Base-by-base conservation (phyloP, 2,113 vertebrate species). In the Emydocephalus ijimae region DNA sequence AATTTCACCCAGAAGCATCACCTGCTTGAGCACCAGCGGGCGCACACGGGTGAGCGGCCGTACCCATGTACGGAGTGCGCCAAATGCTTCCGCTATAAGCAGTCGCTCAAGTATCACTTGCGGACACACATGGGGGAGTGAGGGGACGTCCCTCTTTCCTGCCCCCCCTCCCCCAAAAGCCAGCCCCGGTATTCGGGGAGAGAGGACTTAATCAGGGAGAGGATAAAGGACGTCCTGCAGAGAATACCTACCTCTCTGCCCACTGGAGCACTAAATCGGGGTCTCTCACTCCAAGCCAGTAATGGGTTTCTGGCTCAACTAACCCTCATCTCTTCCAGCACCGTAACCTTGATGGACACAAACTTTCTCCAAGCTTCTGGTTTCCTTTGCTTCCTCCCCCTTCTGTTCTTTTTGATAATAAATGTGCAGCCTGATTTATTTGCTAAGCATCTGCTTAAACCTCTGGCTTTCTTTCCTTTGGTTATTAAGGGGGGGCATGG, bases 21-120 rank as follows among this genome's bases (percentile, higher is more conserved):
- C 56, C 21, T 57, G 1, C 56, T 57, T 6, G 56, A 57, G 6
- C 56, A 57, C 6, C 56, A 57, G 56, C 21, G 56, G 21, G 56
- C 56, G 0, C 56, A 57, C 21, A 57, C 56, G 0, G 56, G 56
- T 4, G 56, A 57, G 6, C 56, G 56, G 56, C 56, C 56, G 93
- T 98, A 98, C 94, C 97, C 97, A 91, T 98, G 98, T 97, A 97
- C 98, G 88, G 97, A 98, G 94, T 98, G 98, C 94, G 97, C 97
- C 90, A 98, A 98, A 96, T 97, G 98, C 97, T 98, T 98, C 97
- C 98, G 98, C 96, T 98, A 98, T 96, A 98, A 98, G 95, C 98
- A 98, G 97, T 98, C 98, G 39, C 98, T 98, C 95, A 98, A 98
- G 97, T 98, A 98, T 96, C 98, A 98, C 96, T 97, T 98, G 96